Evolutionary conservation across 1,140 invertebrate genomes (phyloP).

Genomic region (Marisa cornuarietis): DNA sequence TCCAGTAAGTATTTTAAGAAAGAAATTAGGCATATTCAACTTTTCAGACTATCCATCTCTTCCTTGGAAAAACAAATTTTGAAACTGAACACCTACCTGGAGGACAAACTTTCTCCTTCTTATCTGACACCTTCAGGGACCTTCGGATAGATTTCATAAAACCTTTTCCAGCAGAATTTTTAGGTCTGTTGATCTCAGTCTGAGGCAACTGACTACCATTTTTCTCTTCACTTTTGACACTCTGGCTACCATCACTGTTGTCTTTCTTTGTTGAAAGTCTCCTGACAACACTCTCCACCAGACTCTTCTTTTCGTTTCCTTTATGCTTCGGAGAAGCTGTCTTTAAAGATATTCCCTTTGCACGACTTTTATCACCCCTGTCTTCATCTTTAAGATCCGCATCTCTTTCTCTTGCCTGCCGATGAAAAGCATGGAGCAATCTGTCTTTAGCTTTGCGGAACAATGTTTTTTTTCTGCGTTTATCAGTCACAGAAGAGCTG

Average conservation of each 20-base stretch:
- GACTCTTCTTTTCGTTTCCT: conserved; percentile 24
- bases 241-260: background rate
- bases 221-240: background rate
- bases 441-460: conserved; percentile 43
- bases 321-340: conserved; percentile 27
- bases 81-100: background rate
- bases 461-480: conserved; percentile 43
- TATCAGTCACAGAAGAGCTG: conserved; percentile 7
- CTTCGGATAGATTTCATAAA: conserved; percentile 14
- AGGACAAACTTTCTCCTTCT: background rate
- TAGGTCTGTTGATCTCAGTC: conserved; percentile 2
- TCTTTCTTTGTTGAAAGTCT: background rate
- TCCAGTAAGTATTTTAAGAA: too few relatives aligned
- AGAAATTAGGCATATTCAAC: background rate
- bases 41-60: background rate
- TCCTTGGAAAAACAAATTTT: background rate
- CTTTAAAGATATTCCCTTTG: conserved; percentile 11
- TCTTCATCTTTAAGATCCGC: conserved; percentile 21
- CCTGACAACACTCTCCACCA: conserved; percentile 2
- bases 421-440: conserved; percentile 32
- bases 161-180: conserved; percentile 14
- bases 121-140: conserved; percentile 1
- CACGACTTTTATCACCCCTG: background rate
- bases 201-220: background rate
- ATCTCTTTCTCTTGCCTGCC: conserved; percentile 34